These are phyloP conservation scores for Pollachius pollachius DNA, from an alignment of 2,113 vertebrate species.

Conservation along the genomic window DNA sequence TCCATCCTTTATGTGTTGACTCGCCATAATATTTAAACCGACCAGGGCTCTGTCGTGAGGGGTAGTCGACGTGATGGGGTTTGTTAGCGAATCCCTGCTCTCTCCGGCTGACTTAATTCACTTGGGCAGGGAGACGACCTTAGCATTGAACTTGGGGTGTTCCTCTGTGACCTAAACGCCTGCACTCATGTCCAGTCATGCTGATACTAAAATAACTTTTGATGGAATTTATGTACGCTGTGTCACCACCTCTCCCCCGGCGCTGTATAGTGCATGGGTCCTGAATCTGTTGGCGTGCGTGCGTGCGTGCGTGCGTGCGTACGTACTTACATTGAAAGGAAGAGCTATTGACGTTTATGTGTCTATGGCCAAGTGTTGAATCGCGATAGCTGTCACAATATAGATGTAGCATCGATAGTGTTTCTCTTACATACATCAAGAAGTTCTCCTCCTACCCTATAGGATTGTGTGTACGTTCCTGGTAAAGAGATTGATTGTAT, in stretches of 20 bases:
- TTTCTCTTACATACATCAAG: no score
- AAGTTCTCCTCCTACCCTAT: constrained; percentile 19
- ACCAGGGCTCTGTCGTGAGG: constrained; percentile 36
- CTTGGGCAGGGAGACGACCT: constrained; percentile 37
- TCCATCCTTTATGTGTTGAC: constrained; percentile 49
- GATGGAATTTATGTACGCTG: constrained; percentile 28
- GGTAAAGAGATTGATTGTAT: no score
- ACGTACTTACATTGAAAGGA: constrained; percentile 31
- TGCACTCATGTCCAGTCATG: constrained; percentile 16
- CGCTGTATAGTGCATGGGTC: constrained; percentile 12
- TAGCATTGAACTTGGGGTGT: constrained; percentile 14
- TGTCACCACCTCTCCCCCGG: neutral
- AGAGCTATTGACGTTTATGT: constrained; percentile 30
- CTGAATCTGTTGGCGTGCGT: constrained; percentile 23
- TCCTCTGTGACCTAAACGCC: constrained; percentile 22
- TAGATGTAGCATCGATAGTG: no score
- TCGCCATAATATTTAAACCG: constrained; percentile 51
- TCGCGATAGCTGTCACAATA: constrained; percentile 38
- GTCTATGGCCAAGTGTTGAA: constrained; percentile 30
- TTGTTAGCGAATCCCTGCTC: constrained; percentile 41
- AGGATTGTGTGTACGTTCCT: no score
- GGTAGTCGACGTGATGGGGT: constrained; percentile 46
- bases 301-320: constrained; percentile 27
- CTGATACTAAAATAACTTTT: constrained; percentile 39
- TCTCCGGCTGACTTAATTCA: constrained; percentile 45